Base-by-base conservation (phyloP, 2,113 vertebrate species). In the Campylorhamphus procurvoides region DNA sequence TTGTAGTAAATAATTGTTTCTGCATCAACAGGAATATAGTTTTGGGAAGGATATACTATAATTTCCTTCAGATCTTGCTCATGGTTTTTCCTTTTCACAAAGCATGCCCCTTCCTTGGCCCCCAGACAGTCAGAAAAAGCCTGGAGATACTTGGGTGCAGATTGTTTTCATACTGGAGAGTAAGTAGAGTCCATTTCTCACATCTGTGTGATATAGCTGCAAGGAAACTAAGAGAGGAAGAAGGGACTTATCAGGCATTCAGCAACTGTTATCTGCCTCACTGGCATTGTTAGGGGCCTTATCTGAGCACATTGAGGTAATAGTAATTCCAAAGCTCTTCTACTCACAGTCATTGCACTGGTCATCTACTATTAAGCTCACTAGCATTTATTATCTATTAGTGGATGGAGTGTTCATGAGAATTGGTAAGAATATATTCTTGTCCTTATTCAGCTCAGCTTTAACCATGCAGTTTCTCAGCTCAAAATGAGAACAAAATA, bases 291-390 rank as follows among this genome's bases (percentile, higher is more conserved):
- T 90, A 91, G 87, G 85, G 33, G 72, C 55, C 82, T 95, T 97
- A 96, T 94, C 95, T 95, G 76, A 92, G 56, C 84, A 60, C 76
- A 25, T 33, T 28, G 13, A 93, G 69, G 89, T 83, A 97, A 94
- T 66, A 94, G 87, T 63, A 90, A 91, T 96, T 92, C 74, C 94
- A 87, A 64, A 95, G 49, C 53, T 73, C 80, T 73, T 76, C 87
- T 84, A 55, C 40, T 94, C 33, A 55, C n/a, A 2, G 82, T 63
- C 85, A 52, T 86, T 95, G 56, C 68, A 71, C 8, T 95, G 92
- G 95, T 91, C 87, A 82, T 72, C 79, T 91, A 47, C 63, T 97
- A 96, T 88, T 95, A 91, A 90, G 84, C 78, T 96, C 93, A 82
- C 78, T 74, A 87, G 46, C 8, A 62, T 77, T 86, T 76, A 67